Evolutionary conservation across 2,888 invertebrate genomes (phyloP).

Genomic region (Spicauda simplicius): DNA sequence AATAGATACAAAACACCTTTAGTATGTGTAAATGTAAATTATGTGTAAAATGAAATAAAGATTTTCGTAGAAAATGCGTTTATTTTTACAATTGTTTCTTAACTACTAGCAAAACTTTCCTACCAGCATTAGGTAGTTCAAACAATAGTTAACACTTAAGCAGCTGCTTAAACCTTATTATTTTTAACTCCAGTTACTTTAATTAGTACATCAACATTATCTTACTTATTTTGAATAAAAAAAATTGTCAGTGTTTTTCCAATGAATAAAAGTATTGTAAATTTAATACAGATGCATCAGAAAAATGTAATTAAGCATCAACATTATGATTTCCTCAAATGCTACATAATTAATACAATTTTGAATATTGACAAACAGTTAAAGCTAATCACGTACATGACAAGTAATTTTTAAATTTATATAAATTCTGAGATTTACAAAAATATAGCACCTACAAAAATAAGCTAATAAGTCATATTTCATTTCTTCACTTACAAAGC

Average conservation of each 20-base stretch:
- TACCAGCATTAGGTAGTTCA: conserved; percentile 4
- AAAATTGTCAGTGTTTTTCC: too few species aligned
- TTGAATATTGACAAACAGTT: background rate
- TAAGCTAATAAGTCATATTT: background rate
- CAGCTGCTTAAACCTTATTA: background rate
- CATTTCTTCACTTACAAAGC: background rate
- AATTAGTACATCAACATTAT: background rate
- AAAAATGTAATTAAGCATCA: too few species aligned
- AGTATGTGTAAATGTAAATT: conserved; percentile 70
- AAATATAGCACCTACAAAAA: background rate
- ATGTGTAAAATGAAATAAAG: conserved; percentile 81
- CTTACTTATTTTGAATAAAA: background rate
- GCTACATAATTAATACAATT: background rate
- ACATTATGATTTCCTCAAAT: too few species aligned
- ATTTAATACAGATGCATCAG: too few species aligned
- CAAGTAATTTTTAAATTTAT: background rate
- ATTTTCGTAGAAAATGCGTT: conserved; percentile 73
- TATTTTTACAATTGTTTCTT: conserved; percentile 53
- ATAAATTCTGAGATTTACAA: background rate
- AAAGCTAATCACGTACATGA: background rate
- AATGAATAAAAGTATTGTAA: too few species aligned
- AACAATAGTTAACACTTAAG: background rate
- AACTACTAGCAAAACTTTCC: background rate
- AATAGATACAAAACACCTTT: conserved; percentile 57
- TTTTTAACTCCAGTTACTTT: background rate